These are phyloP conservation scores for Scleropages formosus DNA, from an alignment of 2,797 vertebrate genomes.

Conservation along the genomic window DNA sequence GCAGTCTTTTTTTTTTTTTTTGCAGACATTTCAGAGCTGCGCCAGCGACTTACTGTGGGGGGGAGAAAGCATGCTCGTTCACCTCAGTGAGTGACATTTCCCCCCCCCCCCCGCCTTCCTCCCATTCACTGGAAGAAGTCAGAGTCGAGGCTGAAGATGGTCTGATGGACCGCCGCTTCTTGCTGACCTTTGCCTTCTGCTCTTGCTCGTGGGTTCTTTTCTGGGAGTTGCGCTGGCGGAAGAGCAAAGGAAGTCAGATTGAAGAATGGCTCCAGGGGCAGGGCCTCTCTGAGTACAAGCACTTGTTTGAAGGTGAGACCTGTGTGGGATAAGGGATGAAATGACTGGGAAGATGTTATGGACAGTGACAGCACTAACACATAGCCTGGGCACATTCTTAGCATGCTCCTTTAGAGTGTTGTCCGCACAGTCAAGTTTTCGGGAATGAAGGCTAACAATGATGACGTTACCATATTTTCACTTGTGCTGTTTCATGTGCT, in stretches of 20 bases:
- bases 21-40: not conserved
- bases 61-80: not conserved
- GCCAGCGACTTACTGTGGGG: not conserved
- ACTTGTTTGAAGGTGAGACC: conserved; percentile 84
- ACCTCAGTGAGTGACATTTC: not conserved
- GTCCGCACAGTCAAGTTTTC: not conserved
- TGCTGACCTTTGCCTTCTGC: conserved; percentile 73
- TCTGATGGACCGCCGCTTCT: conserved; percentile 80
- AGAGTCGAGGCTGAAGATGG: conserved; percentile 68
- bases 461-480: no score
- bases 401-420: not conserved
- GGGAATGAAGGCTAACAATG: no score
- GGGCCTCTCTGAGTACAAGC: conserved; percentile 77
- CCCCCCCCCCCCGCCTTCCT: not conserved
- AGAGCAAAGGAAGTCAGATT: conserved; percentile 71
- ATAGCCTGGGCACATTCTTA: no score
- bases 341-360: no score
- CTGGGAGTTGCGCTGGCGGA: conserved; percentile 80
- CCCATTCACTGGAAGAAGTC: conserved; percentile 50
- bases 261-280: conserved; percentile 77
- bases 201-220: conserved; percentile 75
- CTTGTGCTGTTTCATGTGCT: no score
- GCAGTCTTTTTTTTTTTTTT: not conserved
- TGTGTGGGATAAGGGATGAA: not conserved
- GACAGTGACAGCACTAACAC: no score